Conservation (phyloP, 2,888 invertebrate genomes). For the Andrena praecox region DNA sequence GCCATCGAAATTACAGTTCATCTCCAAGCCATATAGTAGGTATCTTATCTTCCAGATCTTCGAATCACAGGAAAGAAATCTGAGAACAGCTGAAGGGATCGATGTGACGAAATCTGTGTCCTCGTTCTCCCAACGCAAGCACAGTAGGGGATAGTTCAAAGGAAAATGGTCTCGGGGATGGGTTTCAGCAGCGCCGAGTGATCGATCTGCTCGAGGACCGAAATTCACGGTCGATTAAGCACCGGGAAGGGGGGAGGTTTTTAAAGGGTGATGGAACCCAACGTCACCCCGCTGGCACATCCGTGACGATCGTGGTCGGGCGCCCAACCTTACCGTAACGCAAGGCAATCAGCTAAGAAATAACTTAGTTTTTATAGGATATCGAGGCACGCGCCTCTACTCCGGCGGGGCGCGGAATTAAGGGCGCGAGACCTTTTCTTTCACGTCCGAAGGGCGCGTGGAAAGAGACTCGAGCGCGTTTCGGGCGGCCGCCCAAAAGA, state of each 20-base stretch:
- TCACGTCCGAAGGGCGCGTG: constrained; percentile 57
- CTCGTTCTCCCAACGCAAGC: too few species aligned
- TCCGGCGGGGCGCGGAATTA: constrained; percentile 59
- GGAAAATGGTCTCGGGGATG: too few species aligned
- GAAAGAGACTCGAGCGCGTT: constrained; percentile 49
- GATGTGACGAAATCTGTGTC: too few species aligned
- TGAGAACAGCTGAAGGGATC: too few species aligned
- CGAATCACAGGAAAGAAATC: too few species aligned
- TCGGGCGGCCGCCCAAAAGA: constrained; percentile 49
- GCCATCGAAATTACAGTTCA: too few species aligned
- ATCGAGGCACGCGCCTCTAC: constrained; percentile 79
- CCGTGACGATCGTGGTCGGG: constrained; percentile 68
- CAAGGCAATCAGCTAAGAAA: constrained; percentile 85
- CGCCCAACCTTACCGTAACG: constrained; percentile 82
- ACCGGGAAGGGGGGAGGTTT: not conserved
- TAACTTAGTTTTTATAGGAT: constrained; percentile 85
- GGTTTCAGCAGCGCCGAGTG: too few species aligned
- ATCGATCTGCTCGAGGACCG: too few species aligned
- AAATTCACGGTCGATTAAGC: constrained; percentile 2
- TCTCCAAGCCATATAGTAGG: too few species aligned
- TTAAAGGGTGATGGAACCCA: constrained; percentile 7
- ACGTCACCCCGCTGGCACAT: not conserved
- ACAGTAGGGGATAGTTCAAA: too few species aligned
- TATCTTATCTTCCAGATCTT: too few species aligned
- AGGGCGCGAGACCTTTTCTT: constrained; percentile 62